Percentiles rank a stretch among this genome's conserved stretches.
Conservation (phyloP, 2,113 vertebrate genomes). For the Toxotes chatareus region DNA sequence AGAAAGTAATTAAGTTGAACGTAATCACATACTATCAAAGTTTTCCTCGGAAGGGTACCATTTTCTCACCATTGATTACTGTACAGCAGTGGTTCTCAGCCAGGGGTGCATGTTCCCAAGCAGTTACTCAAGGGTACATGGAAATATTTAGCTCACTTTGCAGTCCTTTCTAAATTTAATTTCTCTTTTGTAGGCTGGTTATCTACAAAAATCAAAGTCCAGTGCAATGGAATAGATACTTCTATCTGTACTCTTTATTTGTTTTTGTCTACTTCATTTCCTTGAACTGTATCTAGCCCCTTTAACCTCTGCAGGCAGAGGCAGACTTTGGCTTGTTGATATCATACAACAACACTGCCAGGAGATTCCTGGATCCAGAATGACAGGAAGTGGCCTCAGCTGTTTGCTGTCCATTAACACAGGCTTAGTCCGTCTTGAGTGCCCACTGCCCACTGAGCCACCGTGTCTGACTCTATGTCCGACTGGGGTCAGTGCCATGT, state of each 20-base stretch:
- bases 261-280: not conserved
- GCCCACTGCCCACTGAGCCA: slow-evolving; percentile 14
- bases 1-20: too few relatives aligned
- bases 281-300: not conserved
- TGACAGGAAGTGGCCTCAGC: slow-evolving; percentile 65
- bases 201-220: not conserved
- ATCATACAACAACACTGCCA: slow-evolving; percentile 9
- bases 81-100: not conserved
- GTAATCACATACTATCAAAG: not conserved
- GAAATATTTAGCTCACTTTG: too few relatives aligned
- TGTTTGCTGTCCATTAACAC: slow-evolving; percentile 63
- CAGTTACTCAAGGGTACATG: too few relatives aligned
- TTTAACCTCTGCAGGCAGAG: not conserved
- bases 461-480: slow-evolving; percentile 33
- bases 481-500: slow-evolving; percentile 43
- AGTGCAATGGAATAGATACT: not conserved
- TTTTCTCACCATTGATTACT: not conserved
- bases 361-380: slow-evolving; percentile 37
- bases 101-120: too few relatives aligned
- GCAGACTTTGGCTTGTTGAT: slow-evolving; percentile 20
- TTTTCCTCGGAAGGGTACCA: not conserved
- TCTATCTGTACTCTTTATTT: not conserved
- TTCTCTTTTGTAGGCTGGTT: not conserved
- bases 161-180: not conserved
- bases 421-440: slow-evolving; percentile 29